phyloP scores from a whole-genome alignment of 2,888 invertebrate genomes.

The Drosophila falleni region DNA sequence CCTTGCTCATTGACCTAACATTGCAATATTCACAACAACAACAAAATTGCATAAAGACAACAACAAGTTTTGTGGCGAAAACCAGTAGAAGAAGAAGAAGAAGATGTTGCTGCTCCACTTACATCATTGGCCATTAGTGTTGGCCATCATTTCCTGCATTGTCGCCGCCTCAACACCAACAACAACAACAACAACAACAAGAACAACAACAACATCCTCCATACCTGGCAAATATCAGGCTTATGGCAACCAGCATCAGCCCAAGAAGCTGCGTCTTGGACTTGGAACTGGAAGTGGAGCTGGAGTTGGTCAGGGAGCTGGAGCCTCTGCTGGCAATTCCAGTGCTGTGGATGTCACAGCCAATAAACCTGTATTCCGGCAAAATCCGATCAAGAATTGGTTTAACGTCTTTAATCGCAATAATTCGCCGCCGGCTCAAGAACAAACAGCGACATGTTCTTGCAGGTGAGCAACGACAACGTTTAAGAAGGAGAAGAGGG shows the following conservation, averaged over 20 bases:
- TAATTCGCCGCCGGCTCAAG: conserved; percentile 86
- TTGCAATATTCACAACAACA: conserved; percentile 39
- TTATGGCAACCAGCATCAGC: conserved; percentile 69
- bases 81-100: conserved; percentile 38
- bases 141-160: conserved; percentile 83
- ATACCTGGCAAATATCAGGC: conserved; percentile 84
- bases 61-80: conserved; percentile 22
- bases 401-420: conserved; percentile 89
- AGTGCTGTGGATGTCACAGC: conserved; percentile 42
- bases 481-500: background rate
- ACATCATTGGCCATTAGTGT: conserved; percentile 77
- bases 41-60: conserved; percentile 59
- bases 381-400: conserved; percentile 86
- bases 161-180: conserved; percentile 52
- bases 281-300: conserved; percentile 20
- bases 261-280: conserved; percentile 60
- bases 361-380: conserved; percentile 75
- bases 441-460: conserved; percentile 76
- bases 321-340: conserved; percentile 36
- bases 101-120: conserved; percentile 81
- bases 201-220: conserved; percentile 51
- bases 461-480: conserved; percentile 75
- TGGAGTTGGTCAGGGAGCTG: conserved; percentile 20
- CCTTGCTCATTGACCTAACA: conserved; percentile 60
- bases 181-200: conserved; percentile 34